Conservation (phyloP, 2,113 vertebrate species). For the Ornithorhynchus anatinus region DNA sequence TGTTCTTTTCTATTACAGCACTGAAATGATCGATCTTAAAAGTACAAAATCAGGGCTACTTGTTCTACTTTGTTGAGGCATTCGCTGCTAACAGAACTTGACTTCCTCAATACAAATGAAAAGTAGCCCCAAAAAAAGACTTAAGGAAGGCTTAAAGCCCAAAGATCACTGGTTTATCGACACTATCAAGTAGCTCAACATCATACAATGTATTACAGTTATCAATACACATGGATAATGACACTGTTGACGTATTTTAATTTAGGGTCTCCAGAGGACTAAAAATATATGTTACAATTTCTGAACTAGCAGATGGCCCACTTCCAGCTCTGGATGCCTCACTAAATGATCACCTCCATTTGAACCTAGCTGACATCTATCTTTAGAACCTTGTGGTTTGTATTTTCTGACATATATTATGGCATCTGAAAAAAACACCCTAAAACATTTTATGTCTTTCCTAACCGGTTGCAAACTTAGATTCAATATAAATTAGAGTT, state of each 20-base stretch:
- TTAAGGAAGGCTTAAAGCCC: neutral
- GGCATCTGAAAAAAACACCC: too few relatives aligned
- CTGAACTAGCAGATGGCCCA: constrained; percentile 11
- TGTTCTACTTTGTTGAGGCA: constrained; percentile 1
- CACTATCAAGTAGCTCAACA: neutral
- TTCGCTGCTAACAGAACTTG: neutral
- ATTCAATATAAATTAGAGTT: too few relatives aligned
- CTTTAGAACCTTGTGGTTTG: constrained; percentile 6
- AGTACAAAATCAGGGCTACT: neutral
- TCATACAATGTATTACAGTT: constrained; percentile 1
- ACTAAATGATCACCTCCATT: constrained; percentile 17
- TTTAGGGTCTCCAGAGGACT: constrained; percentile 27
- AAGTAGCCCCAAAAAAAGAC: neutral
- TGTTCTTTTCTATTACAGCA: neutral
- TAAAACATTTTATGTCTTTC: too few relatives aligned
- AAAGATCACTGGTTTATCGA: constrained; percentile 1
- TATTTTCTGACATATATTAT: too few relatives aligned
- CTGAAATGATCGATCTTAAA: neutral
- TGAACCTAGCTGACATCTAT: constrained; percentile 14
- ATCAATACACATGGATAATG: constrained; percentile 16
- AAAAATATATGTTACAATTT: neutral
- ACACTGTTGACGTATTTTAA: constrained; percentile 35
- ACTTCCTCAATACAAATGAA: constrained; percentile 29
- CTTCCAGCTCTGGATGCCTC: constrained; percentile 32
- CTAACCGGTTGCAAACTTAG: too few relatives aligned